Evolutionary conservation across 2,797 vertebrate species (phyloP).

Genomic region (Clarias platycephalus): DNA sequence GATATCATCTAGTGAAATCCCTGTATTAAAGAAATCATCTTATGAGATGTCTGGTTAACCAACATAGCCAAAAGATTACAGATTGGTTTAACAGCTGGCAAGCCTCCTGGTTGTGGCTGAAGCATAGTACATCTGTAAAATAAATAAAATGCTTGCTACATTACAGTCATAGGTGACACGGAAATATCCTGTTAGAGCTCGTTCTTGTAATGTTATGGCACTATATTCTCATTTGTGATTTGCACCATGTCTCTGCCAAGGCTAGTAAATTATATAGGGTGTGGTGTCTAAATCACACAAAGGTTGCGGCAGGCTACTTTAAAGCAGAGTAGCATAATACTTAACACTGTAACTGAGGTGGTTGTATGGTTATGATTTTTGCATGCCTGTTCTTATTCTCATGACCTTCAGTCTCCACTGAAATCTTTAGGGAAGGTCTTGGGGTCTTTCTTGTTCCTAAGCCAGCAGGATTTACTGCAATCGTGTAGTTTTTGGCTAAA

Average conservation of each 20-base stretch:
- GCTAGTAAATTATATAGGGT: slow-evolving; percentile 16
- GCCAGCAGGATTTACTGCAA: slow-evolving; percentile 24
- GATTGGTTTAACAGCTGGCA: slow-evolving; percentile 27
- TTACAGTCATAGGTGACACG: not conserved
- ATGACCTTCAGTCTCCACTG: not conserved
- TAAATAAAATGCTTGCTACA: not conserved
- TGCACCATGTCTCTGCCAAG: not conserved
- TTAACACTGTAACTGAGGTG: not conserved
- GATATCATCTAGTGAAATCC: slow-evolving; percentile 9
- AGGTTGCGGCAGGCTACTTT: slow-evolving; percentile 17
- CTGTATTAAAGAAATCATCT: too few species aligned
- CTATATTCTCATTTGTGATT: not conserved
- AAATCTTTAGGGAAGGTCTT: slow-evolving; percentile 26
- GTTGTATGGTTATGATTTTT: slow-evolving; percentile 12
- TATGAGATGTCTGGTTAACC: too few species aligned
- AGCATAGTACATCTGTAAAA: slow-evolving; percentile 4
- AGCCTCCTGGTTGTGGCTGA: slow-evolving; percentile 17
- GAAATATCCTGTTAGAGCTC: not conserved
- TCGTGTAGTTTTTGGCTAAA: slow-evolving; percentile 20
- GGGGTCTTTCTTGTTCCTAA: slow-evolving; percentile 20
- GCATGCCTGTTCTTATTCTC: not conserved
- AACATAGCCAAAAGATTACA: slow-evolving; percentile 39
- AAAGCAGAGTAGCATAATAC: slow-evolving; percentile 39
- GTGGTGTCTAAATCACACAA: slow-evolving; percentile 29
- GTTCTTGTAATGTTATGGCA: slow-evolving; percentile 17